Evolutionary conservation across 2,797 vertebrate species (phyloP).

Genomic region (Coreius guichenoti): DNA sequence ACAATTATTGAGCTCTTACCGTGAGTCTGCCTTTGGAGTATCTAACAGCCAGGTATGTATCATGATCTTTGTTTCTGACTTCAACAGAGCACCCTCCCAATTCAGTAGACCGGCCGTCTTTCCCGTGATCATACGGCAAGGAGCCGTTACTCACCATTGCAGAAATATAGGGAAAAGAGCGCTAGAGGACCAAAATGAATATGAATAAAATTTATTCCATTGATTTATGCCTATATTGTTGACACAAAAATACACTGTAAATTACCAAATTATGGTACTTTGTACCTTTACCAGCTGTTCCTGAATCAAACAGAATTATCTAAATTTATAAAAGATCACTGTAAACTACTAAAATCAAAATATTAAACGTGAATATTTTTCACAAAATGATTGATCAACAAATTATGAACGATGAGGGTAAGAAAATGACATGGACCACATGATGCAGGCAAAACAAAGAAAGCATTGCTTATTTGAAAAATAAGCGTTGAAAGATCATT

Average conservation of each 20-base stretch:
- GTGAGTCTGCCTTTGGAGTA: slow-evolving; percentile 94
- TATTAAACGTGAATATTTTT: not conserved
- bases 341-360: not conserved
- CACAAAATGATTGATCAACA: not conserved
- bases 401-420: not conserved
- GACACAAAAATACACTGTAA: not conserved
- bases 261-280: not conserved
- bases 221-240: not conserved
- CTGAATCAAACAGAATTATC: not conserved
- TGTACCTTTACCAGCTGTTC: not conserved
- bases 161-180: slow-evolving; percentile 93
- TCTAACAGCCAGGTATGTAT: slow-evolving; percentile 94
- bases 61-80: slow-evolving; percentile 91
- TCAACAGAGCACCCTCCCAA: slow-evolving; percentile 93
- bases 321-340: slow-evolving; percentile 1
- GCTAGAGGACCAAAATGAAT: slow-evolving; percentile 72
- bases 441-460: slow-evolving; percentile 15
- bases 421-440: not conserved
- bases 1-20: slow-evolving; percentile 74
- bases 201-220: not conserved
- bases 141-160: slow-evolving; percentile 98
- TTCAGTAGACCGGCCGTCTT: slow-evolving; percentile 90
- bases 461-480: slow-evolving; percentile 27
- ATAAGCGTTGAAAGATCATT: not conserved
- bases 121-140: slow-evolving; percentile 92